These are phyloP conservation scores for Tolypeutes matacus DNA, from an alignment of 2,797 vertebrate species.

Conservation along the genomic window DNA sequence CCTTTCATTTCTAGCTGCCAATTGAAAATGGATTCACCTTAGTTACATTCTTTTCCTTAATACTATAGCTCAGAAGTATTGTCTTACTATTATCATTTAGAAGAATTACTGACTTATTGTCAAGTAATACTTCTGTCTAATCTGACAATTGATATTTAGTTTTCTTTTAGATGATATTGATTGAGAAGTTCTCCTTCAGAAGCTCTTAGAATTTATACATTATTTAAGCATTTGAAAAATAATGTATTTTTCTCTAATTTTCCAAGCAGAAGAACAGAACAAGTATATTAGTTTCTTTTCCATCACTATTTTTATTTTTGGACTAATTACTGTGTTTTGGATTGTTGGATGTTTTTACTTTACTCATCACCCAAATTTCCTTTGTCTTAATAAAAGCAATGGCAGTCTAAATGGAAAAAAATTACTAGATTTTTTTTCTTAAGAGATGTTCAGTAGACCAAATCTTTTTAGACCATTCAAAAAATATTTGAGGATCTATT, in stretches of 20 bases:
- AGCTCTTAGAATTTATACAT: not conserved
- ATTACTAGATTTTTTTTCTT: not conserved
- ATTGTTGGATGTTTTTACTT: not conserved
- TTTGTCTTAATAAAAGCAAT: conserved; percentile 30
- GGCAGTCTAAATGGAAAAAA: not conserved
- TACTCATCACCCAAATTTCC: not conserved
- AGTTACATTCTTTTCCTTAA: not conserved
- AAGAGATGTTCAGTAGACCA: not conserved
- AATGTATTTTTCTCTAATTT: conserved; percentile 41
- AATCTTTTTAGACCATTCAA: not conserved
- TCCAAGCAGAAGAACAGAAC: not conserved
- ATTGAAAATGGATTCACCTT: conserved; percentile 40
- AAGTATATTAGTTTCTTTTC: not conserved
- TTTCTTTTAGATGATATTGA: conserved; percentile 25
- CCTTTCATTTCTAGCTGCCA: not conserved
- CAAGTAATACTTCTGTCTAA: not conserved
- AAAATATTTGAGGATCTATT: not conserved
- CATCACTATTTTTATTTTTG: conserved; percentile 20
- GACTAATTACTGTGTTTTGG: not conserved
- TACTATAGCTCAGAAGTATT: not conserved
- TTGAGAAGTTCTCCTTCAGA: conserved; percentile 18
- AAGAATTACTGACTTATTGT: conserved; percentile 3
- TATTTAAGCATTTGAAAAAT: conserved; percentile 35
- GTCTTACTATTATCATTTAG: conserved; percentile 12
- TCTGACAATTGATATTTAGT: not conserved